Evolutionary conservation across 2,888 invertebrate genomes (phyloP).

Genomic region (Ganaspis brasiliensis): DNA sequence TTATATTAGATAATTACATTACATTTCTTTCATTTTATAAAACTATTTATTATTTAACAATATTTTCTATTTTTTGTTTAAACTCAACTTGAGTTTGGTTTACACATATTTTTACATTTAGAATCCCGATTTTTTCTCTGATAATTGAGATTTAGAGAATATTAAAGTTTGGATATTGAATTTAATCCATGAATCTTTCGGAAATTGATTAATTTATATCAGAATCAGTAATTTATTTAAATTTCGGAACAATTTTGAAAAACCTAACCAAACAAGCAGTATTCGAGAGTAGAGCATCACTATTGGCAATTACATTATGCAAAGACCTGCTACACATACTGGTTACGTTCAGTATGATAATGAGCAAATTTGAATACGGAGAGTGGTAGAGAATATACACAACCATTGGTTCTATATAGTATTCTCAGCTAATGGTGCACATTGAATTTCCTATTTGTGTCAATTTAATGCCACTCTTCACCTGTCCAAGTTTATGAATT

Average conservation of each 20-base stretch:
- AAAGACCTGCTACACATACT: slow-evolving; percentile 21
- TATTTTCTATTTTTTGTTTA: too few relatives aligned
- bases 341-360: slow-evolving; percentile 32
- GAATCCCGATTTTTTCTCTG: too few relatives aligned
- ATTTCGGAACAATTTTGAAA: slow-evolving; percentile 1
- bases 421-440: slow-evolving; percentile 11
- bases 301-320: slow-evolving; percentile 25
- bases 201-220: too few relatives aligned
- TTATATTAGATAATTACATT: too few relatives aligned
- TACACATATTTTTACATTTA: too few relatives aligned
- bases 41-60: too few relatives aligned
- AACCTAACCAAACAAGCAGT: slow-evolving; percentile 1
- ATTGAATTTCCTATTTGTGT: not conserved
- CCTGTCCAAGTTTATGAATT: not conserved
- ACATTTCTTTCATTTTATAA: too few relatives aligned
- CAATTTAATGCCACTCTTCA: slow-evolving; percentile 4
- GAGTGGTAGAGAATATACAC: slow-evolving; percentile 1
- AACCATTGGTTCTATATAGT: not conserved
- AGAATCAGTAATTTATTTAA: not conserved
- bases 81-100: too few relatives aligned
- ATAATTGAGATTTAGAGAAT: too few relatives aligned
- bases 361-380: slow-evolving; percentile 30
- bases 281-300: not conserved
- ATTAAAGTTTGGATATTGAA: too few relatives aligned
- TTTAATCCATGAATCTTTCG: too few relatives aligned